phyloP scores from a whole-genome alignment of 2,888 invertebrate genomes.

The Spilosoma lubricipeda region DNA sequence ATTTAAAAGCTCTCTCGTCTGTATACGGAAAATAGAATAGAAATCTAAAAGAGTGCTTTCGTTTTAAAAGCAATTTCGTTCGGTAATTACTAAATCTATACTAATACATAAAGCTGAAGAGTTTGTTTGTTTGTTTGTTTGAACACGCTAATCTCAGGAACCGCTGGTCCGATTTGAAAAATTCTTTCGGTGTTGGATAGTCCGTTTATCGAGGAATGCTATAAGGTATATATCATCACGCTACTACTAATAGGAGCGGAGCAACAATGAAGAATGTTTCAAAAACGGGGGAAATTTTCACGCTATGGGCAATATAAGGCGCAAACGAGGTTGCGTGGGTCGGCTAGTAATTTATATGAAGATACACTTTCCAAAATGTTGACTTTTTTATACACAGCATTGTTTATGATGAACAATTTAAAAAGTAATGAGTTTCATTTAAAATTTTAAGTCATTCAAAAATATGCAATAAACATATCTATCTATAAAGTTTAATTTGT shows the following conservation, averaged over 20 bases:
- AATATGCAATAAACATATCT: neutral
- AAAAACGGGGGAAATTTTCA: no score
- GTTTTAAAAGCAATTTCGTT: neutral
- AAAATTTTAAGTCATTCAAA: neutral
- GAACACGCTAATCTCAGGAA: no score
- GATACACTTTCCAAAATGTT: neutral
- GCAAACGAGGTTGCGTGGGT: no score
- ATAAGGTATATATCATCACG: no score
- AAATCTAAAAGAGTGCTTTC: neutral
- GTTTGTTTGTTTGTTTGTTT: no score
- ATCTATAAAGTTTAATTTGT: neutral
- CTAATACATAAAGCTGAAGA: no score
- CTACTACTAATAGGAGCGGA: no score
- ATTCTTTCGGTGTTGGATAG: no score
- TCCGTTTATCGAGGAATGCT: no score
- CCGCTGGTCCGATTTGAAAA: no score
- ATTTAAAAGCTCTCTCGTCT: conserved; percentile 17
- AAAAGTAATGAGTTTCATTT: neutral
- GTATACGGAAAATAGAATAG: conserved; percentile 10
- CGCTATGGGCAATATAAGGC: no score
- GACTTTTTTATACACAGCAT: neutral
- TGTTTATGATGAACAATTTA: neutral
- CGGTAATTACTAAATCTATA: conserved; percentile 1
- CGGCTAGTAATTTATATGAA: neutral
- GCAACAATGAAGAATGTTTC: no score